Percentiles rank a stretch among this genome's conserved stretches.
Conservation (phyloP, 2,888 invertebrate species). For the Oxyteleia sp. region DNA sequence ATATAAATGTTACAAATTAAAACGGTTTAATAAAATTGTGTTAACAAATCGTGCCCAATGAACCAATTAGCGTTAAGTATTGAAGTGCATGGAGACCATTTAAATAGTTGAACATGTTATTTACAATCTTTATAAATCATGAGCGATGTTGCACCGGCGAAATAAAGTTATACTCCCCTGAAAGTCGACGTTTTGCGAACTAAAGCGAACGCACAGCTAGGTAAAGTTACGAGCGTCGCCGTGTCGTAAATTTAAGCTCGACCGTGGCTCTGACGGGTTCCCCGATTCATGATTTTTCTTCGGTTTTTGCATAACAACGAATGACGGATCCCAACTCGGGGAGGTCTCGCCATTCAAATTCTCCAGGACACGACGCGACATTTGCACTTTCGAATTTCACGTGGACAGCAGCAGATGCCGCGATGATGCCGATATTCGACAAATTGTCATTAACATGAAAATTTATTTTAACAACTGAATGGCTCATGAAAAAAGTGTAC, state of each 20-base stretch:
- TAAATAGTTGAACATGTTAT: slow-evolving; percentile 33
- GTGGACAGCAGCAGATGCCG: neutral
- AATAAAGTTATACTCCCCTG: slow-evolving; percentile 62
- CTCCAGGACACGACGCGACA: slow-evolving; percentile 23
- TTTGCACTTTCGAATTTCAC: slow-evolving; percentile 25
- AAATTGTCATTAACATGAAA: neutral
- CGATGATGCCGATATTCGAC: neutral
- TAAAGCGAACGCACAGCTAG: slow-evolving; percentile 60
- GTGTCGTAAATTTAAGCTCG: slow-evolving; percentile 77
- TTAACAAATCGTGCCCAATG: neutral
- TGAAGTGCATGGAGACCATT: slow-evolving; percentile 10
- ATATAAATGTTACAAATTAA: no score
- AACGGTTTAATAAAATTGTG: no score
- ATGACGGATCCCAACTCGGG: slow-evolving; percentile 41
- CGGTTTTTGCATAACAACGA: slow-evolving; percentile 56
- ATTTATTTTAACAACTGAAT: slow-evolving; percentile 19
- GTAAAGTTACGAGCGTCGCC: slow-evolving; percentile 77
- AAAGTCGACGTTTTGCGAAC: slow-evolving; percentile 61
- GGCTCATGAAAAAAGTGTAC: no score
- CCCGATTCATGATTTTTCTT: slow-evolving; percentile 71
- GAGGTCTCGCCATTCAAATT: slow-evolving; percentile 42
- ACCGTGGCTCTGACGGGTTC: slow-evolving; percentile 61
- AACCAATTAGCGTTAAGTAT: slow-evolving; percentile 21
- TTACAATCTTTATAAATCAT: slow-evolving; percentile 58
- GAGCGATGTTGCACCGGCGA: slow-evolving; percentile 37